These are phyloP conservation scores for Polymixis flavicincta DNA, from an alignment of 2,888 invertebrate genomes.

Conservation along the genomic window DNA sequence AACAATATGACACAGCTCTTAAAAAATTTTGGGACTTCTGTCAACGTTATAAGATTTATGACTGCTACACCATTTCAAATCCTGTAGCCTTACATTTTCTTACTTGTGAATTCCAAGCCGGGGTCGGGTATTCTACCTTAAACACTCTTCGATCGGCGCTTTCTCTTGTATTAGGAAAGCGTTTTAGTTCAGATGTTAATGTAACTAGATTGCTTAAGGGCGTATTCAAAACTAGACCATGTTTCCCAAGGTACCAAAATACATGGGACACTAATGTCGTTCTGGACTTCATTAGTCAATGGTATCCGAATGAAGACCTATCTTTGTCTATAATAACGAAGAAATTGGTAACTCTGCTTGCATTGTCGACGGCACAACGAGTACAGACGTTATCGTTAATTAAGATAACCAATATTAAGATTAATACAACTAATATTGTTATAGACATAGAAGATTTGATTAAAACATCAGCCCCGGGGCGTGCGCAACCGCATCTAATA, in stretches of 20 bases:
- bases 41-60: not conserved
- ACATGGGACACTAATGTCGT: not conserved
- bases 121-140: not conserved
- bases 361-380: too few species aligned
- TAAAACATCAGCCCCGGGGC: not conserved
- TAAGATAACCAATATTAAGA: too few species aligned
- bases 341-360: too few species aligned
- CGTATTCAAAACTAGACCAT: not conserved
- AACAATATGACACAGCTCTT: not conserved
- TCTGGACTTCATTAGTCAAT: not conserved
- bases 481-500: not conserved
- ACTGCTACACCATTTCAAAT: not conserved
- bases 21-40: not conserved
- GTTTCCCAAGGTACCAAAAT: not conserved
- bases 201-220: not conserved
- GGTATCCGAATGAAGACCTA: slow-evolving; percentile 1
- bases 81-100: slow-evolving; percentile 1
- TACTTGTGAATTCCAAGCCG: not conserved
- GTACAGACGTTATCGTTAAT: too few species aligned
- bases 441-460: not conserved
- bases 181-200: not conserved
- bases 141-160: not conserved
- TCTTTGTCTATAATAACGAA: too few species aligned
- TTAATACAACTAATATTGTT: not conserved
- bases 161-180: not conserved